phyloP scores from a whole-genome alignment of 2,888 invertebrate genomes.

The Volucella zonaria region DNA sequence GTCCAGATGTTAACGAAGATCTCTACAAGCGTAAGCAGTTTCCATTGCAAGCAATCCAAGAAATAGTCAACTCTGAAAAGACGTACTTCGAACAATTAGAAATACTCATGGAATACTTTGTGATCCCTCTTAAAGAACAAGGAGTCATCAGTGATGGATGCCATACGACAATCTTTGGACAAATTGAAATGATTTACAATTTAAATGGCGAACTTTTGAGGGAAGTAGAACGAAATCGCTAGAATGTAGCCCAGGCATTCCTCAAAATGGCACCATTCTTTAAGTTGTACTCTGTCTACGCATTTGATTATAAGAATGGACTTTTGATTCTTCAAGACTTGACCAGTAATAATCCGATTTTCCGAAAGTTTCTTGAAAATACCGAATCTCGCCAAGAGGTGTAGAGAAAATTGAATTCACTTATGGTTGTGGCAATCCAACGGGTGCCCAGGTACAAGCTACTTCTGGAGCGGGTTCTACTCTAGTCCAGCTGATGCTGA shows the following conservation, averaged over 20 bases:
- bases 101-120: conserved; percentile 86
- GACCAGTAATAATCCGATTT: conserved; percentile 83
- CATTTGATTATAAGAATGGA: conserved; percentile 88
- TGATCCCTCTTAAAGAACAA: conserved; percentile 84
- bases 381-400: conserved; percentile 89
- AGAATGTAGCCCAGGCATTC: conserved; percentile 87
- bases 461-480: conserved; percentile 87
- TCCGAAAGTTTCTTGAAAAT: conserved; percentile 84
- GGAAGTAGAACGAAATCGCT: conserved; percentile 84
- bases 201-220: conserved; percentile 86
- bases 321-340: conserved; percentile 85
- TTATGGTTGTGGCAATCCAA: conserved; percentile 91
- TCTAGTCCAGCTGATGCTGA: conserved; percentile 84
- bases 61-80: conserved; percentile 88
- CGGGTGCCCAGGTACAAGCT: conserved; percentile 90
- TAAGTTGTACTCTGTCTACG: conserved; percentile 90
- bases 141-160: conserved; percentile 83
- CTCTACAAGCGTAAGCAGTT: conserved; percentile 80
- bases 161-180: conserved; percentile 85
- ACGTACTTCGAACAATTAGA: conserved; percentile 88
- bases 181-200: conserved; percentile 86
- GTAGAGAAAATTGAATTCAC: conserved; percentile 87
- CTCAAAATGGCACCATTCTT: conserved; percentile 89
- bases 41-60: conserved; percentile 85
- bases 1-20: conserved; percentile 76